These are phyloP conservation scores for Malacoraja senta DNA, from an alignment of 2,797 vertebrate genomes.

Conservation along the genomic window DNA sequence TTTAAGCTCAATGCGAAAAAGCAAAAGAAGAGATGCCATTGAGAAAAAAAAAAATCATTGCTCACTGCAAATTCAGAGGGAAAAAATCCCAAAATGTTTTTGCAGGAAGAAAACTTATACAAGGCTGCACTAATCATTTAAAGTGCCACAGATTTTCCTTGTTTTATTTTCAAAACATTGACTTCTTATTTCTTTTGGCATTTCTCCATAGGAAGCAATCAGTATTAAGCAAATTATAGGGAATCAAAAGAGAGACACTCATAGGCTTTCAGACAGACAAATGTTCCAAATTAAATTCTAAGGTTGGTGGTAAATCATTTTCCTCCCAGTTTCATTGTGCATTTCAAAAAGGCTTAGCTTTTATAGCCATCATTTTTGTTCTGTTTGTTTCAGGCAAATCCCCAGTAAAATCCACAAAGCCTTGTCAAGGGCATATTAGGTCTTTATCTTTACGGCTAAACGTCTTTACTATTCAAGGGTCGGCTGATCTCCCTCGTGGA, in stretches of 20 bases:
- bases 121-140: constrained; percentile 6
- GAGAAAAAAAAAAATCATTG: constrained; percentile 22
- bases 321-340: constrained; percentile 3
- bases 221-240: constrained; percentile 35
- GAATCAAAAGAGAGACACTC: constrained; percentile 32
- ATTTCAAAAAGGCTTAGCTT: constrained; percentile 37
- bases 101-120: background rate
- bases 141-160: constrained; percentile 10
- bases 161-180: constrained; percentile 32
- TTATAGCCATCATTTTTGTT: constrained; percentile 21
- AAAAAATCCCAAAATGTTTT: constrained; percentile 14
- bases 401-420: constrained; percentile 34
- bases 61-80: constrained; percentile 13
- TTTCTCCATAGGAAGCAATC: constrained; percentile 33
- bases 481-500: constrained; percentile 33
- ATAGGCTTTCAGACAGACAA: constrained; percentile 33
- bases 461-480: constrained; percentile 33
- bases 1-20: constrained; percentile 21
- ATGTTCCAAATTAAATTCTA: constrained; percentile 33
- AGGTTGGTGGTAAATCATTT: constrained; percentile 36
- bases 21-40: background rate
- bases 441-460: constrained; percentile 34
- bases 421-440: constrained; percentile 36
- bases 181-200: constrained; percentile 25
- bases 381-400: constrained; percentile 33